Evolutionary conservation across 2,113 vertebrate genomes (phyloP).

Genomic region (Gambusia affinis): DNA sequence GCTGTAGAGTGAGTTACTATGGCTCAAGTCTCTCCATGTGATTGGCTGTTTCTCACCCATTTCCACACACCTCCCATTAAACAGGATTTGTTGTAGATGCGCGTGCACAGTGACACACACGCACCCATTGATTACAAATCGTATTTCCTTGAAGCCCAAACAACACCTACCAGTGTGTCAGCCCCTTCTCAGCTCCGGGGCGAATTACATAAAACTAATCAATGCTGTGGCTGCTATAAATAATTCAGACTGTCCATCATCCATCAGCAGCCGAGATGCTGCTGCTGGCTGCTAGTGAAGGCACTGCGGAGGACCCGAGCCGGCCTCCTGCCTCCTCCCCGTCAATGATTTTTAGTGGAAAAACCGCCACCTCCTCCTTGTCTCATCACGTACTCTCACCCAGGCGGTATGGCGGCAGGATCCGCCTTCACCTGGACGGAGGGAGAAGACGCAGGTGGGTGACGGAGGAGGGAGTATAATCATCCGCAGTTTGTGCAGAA

Average conservation of each 20-base stretch:
- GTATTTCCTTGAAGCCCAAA: slow-evolving; percentile 8
- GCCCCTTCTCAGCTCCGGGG: slow-evolving; percentile 1
- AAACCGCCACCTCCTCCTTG: not conserved
- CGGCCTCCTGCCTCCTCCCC: slow-evolving; percentile 30
- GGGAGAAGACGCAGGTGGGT: not conserved
- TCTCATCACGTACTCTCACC: slow-evolving; percentile 22
- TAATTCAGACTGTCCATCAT: slow-evolving; percentile 50
- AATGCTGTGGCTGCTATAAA: slow-evolving; percentile 60
- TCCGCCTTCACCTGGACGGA: slow-evolving; percentile 44
- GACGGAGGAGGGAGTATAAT: not conserved
- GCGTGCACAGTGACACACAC: not conserved
- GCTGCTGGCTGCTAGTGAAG: slow-evolving; percentile 22
- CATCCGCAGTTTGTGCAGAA: slow-evolving; percentile 15
- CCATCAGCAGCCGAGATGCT: slow-evolving; percentile 32
- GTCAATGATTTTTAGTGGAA: not conserved
- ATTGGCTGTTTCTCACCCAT: not conserved
- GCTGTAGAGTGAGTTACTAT: not conserved
- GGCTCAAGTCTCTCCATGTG: no score
- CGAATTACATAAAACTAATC: slow-evolving; percentile 57
- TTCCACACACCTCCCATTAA: slow-evolving; percentile 9
- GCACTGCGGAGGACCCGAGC: slow-evolving; percentile 47
- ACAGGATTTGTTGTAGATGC: not conserved
- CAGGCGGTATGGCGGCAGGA: slow-evolving; percentile 21
- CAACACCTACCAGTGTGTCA: slow-evolving; percentile 1
- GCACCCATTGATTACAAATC: slow-evolving; percentile 5